These are phyloP conservation scores for Chouioia cunea DNA, from an alignment of 2,888 invertebrate genomes.

Conservation along the genomic window DNA sequence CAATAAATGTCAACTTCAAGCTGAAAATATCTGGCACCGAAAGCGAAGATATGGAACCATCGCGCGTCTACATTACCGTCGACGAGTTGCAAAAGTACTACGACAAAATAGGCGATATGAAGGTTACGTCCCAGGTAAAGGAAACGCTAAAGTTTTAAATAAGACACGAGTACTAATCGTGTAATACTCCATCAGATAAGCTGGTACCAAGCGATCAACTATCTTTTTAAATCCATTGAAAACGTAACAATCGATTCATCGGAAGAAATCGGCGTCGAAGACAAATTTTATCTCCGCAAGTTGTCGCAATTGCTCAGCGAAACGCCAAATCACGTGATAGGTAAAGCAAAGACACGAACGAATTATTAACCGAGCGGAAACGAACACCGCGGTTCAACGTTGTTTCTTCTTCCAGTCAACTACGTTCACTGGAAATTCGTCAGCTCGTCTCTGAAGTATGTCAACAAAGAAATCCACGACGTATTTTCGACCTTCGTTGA, in stretches of 20 bases:
- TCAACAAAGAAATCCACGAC: slow-evolving; percentile 31
- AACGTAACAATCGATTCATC: slow-evolving; percentile 25
- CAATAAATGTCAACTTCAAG: slow-evolving; percentile 7
- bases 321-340: slow-evolving; percentile 37
- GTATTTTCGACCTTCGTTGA: not conserved
- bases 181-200: slow-evolving; percentile 41
- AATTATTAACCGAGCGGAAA: too few species aligned
- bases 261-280: slow-evolving; percentile 39
- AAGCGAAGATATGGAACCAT: slow-evolving; percentile 6
- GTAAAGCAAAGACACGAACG: too few species aligned
- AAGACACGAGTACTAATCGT: not conserved
- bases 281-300: slow-evolving; percentile 35
- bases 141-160: not conserved
- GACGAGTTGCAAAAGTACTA: slow-evolving; percentile 27
- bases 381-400: too few species aligned
- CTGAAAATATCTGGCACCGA: slow-evolving; percentile 8
- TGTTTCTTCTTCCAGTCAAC: slow-evolving; percentile 41
- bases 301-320: slow-evolving; percentile 39
- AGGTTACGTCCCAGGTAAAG: slow-evolving; percentile 5
- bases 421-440: slow-evolving; percentile 49
- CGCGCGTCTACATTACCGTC: slow-evolving; percentile 13
- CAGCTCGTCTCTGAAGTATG: slow-evolving; percentile 32
- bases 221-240: slow-evolving; percentile 19
- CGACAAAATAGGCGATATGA: not conserved
- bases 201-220: slow-evolving; percentile 42